Percentiles rank a stretch among this genome's conserved stretches.
phyloP scores from a whole-genome alignment of 2,113 vertebrate species.

The Ciconia maguari region DNA sequence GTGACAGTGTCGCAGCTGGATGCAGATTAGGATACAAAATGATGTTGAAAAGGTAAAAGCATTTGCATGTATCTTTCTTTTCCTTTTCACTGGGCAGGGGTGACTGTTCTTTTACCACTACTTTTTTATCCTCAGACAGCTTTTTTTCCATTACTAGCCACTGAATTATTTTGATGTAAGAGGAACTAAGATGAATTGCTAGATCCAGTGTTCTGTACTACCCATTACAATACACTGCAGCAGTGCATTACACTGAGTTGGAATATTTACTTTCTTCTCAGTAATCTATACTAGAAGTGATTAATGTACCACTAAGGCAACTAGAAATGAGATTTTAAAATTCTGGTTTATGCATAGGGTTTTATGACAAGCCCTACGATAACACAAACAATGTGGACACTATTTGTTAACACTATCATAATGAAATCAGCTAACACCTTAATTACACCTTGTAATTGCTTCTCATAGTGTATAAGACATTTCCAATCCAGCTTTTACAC shows the following conservation, averaged over 20 bases:
- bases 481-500: not conserved
- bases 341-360: not conserved
- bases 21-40: slow-evolving; percentile 47
- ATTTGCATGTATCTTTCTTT: not conserved
- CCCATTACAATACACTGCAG: not conserved
- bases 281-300: not conserved
- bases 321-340: not conserved
- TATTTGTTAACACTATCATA: not conserved
- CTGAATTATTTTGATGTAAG: not conserved
- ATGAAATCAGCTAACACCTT: slow-evolving; percentile 24
- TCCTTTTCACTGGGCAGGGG: not conserved
- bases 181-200: not conserved
- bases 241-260: not conserved
- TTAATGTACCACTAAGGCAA: not conserved
- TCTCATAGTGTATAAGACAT: not conserved
- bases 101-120: not conserved
- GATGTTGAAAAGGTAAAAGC: slow-evolving; percentile 42
- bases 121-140: not conserved
- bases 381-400: not conserved
- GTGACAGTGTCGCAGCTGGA: not conserved
- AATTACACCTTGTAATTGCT: not conserved
- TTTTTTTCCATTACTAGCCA: not conserved
- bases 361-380: not conserved
- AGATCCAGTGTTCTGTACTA: not conserved
- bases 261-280: slow-evolving; percentile 11